A percentile compares a stretch with the other conserved stretches of the same genome.
phyloP scores from a whole-genome alignment of 2,888 invertebrate genomes.

The Erynnis tages region DNA sequence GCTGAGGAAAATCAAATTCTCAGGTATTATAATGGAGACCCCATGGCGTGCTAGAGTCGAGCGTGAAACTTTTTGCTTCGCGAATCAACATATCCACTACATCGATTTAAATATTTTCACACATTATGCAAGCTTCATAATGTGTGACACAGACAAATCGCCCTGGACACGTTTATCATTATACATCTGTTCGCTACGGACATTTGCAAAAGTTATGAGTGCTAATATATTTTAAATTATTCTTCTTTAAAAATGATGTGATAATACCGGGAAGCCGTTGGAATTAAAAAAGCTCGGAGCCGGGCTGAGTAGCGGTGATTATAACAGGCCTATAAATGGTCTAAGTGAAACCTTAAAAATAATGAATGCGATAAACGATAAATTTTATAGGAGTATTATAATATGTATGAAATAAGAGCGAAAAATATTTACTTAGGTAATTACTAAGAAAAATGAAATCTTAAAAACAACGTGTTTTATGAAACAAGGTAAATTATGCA shows the following conservation, averaged over 20 bases:
- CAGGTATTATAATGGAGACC: conserved; percentile 21
- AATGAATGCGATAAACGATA: no score
- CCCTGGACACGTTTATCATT: conserved; percentile 8
- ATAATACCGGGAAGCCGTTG: no score
- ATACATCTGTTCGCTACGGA: conserved; percentile 21
- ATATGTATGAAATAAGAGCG: no score
- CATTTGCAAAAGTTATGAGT: conserved; percentile 10
- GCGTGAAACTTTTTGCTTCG: conserved; percentile 20
- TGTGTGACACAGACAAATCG: conserved; percentile 17
- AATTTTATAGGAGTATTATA: no score
- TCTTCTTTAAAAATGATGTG: conserved; percentile 7
- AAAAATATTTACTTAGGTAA: no score
- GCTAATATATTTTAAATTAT: conserved; percentile 27
- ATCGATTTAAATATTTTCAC: conserved; percentile 27
- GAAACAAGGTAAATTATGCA: no score
- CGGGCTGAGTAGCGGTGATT: no score
- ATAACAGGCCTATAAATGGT: no score
- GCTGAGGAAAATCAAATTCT: conserved; percentile 7
- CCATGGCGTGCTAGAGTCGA: conserved; percentile 10
- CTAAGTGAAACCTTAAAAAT: no score
- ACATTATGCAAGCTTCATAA: conserved; percentile 26
- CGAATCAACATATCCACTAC: conserved; percentile 22
- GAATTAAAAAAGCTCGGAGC: no score
- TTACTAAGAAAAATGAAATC: no score
- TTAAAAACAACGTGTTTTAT: no score